A percentile compares a stretch with the other conserved stretches of the same genome.
Conservation (phyloP, 2,797 vertebrate genomes). For the Epinephelus malabaricus region DNA sequence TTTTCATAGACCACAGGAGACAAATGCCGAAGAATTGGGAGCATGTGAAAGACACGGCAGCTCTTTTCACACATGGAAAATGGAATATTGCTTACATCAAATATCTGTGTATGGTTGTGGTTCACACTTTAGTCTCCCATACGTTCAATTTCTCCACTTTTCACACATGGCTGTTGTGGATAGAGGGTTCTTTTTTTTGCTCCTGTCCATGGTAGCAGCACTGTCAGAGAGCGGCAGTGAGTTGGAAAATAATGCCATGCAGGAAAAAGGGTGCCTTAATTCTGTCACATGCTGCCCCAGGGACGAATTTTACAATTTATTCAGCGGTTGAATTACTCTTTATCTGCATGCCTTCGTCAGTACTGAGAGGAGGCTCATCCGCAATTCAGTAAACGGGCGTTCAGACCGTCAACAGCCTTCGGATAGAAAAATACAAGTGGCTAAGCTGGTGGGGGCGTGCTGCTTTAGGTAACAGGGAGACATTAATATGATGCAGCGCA, state of each 20-base stretch:
- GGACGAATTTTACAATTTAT: constrained; percentile 39
- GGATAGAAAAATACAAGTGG: neutral
- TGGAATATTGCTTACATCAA: constrained; percentile 46
- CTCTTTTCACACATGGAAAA: constrained; percentile 50
- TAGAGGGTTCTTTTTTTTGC: neutral
- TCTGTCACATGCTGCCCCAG: constrained; percentile 30
- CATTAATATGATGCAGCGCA: neutral
- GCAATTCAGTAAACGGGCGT: constrained; percentile 12
- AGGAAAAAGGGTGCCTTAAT: constrained; percentile 1
- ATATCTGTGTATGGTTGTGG: constrained; percentile 47
- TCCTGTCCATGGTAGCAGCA: neutral
- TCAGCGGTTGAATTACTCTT: constrained; percentile 28
- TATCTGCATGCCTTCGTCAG: constrained; percentile 11
- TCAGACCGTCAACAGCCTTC: neutral
- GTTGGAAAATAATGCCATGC: constrained; percentile 9
- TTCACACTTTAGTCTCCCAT: constrained; percentile 39
- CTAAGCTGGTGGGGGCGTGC: neutral
- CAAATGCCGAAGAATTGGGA: constrained; percentile 68
- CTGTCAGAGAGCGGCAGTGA: constrained; percentile 16
- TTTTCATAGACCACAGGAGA: constrained; percentile 71
- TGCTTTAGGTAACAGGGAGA: neutral
- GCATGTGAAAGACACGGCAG: constrained; percentile 65
- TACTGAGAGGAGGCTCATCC: constrained; percentile 14
- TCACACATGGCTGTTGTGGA: constrained; percentile 29
- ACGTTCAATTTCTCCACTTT: constrained; percentile 31